Evolutionary conservation across 2,113 vertebrate species (phyloP).

Genomic region (Chaenogobius annularis): DNA sequence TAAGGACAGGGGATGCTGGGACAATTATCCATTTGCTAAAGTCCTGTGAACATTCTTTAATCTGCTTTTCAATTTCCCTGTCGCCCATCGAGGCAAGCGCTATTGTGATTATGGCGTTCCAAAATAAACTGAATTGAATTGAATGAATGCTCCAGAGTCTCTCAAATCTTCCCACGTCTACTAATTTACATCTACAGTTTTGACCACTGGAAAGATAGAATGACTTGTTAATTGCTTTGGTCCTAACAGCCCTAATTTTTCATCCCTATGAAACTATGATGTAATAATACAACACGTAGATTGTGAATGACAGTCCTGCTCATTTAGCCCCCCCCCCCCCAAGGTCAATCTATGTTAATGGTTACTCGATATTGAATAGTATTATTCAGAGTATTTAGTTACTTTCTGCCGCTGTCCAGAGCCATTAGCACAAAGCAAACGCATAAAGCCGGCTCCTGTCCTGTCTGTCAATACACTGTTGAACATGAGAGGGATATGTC

Average conservation of each 20-base stretch:
- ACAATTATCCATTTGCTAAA: no score
- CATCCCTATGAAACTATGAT: neutral
- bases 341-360: neutral
- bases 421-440: neutral
- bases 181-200: neutral
- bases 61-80: no score
- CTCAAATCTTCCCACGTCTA: no score
- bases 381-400: neutral
- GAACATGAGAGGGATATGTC: conserved; percentile 53
- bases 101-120: no score
- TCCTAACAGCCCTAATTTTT: neutral
- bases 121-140: no score
- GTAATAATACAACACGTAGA: neutral
- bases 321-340: neutral
- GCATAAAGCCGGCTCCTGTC: conserved; percentile 20
- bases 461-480: conserved; percentile 49
- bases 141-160: no score
- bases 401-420: conserved; percentile 9
- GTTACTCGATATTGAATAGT: neutral
- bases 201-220: neutral
- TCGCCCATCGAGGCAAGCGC: no score
- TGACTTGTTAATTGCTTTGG: neutral
- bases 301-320: neutral
- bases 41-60: no score
- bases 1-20: no score